Conservation (phyloP, 2,797 vertebrate species). For the Podargus strigoides region DNA sequence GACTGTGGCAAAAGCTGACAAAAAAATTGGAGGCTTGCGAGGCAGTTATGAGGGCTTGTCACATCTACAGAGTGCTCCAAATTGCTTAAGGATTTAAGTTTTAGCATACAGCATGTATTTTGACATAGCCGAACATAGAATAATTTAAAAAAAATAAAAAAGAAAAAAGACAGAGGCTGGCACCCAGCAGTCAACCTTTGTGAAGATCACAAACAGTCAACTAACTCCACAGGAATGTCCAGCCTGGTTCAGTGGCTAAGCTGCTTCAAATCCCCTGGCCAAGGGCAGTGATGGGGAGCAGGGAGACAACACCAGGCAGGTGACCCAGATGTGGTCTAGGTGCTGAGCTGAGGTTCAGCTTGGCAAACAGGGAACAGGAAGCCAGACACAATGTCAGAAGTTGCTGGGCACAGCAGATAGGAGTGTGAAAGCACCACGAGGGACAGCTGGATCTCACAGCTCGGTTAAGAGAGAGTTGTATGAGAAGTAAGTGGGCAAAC, state of each 20-base stretch:
- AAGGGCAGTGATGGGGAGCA: not conserved
- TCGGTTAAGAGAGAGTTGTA: not conserved
- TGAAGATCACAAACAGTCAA: not conserved
- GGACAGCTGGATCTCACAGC: not conserved
- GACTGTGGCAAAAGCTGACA: not conserved
- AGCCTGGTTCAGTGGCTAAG: not conserved
- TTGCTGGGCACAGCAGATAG: accelerated
- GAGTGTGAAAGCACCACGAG: not conserved
- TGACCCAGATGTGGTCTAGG: accelerated
- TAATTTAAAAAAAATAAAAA: not conserved
- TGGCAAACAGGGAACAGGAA: accelerated
- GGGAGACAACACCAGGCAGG: not conserved
- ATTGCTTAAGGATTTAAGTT: not conserved
- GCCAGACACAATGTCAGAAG: not conserved
- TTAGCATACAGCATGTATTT: not conserved
- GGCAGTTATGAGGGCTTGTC: not conserved
- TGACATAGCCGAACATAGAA: not conserved
- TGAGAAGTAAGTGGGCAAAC: not conserved
- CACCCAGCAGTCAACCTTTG: not conserved
- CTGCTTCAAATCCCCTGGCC: not conserved
- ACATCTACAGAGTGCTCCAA: not conserved
- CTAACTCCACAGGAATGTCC: not conserved
- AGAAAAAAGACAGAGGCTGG: not conserved
- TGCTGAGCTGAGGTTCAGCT: not conserved
- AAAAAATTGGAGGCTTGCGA: not conserved